Percentiles rank a stretch among this genome's conserved stretches.
These are phyloP conservation scores for Drosophila differens DNA, from an alignment of 2,888 invertebrate genomes.

Conservation along the genomic window DNA sequence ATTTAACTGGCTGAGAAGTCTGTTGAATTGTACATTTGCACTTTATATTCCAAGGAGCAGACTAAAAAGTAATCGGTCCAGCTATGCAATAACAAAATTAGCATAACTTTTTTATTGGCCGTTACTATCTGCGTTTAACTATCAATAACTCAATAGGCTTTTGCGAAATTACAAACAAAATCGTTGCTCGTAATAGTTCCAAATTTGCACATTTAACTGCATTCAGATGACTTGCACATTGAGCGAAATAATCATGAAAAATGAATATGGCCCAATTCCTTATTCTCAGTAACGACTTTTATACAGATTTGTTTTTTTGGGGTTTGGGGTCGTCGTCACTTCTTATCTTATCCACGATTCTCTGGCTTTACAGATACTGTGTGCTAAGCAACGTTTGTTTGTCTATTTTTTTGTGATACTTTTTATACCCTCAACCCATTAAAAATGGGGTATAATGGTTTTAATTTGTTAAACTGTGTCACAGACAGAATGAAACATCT, in stretches of 20 bases:
- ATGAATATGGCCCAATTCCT: constrained; percentile 8
- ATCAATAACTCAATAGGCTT: not conserved
- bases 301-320: constrained; percentile 24
- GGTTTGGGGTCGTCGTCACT: constrained; percentile 48
- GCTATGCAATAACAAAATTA: not conserved
- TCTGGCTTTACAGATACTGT: constrained; percentile 19
- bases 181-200: not conserved
- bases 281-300: constrained; percentile 5
- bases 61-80: not conserved
- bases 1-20: not conserved
- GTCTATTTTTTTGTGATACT: not conserved
- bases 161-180: constrained; percentile 1
- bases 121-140: not conserved
- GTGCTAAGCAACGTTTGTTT: not conserved
- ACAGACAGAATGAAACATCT: not conserved
- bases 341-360: constrained; percentile 58
- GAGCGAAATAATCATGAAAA: constrained; percentile 19
- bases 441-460: not conserved
- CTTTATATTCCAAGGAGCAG: not conserved
- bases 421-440: not conserved
- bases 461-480: not conserved
- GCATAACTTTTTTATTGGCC: not conserved
- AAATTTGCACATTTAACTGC: constrained; percentile 11
- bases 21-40: not conserved
- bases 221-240: constrained; percentile 17